These are phyloP conservation scores for Potamilus streckersoni DNA, from an alignment of 1,140 invertebrate genomes.

Conservation along the genomic window DNA sequence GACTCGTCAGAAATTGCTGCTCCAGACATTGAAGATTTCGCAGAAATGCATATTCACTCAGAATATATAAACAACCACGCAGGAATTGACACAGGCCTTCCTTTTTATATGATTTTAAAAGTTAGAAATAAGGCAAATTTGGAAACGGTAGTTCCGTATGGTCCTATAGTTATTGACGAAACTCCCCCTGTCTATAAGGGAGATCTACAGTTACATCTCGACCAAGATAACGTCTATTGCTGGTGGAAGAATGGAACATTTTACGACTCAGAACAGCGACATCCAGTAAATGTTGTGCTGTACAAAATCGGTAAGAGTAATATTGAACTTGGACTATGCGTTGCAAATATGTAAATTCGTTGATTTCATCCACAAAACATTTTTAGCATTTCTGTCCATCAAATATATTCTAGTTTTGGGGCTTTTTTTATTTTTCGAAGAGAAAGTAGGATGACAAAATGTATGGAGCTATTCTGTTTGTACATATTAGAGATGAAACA, in stretches of 20 bases:
- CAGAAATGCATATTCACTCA: constrained; percentile 8
- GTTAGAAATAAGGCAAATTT: constrained; percentile 39
- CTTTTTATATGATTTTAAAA: constrained; percentile 37
- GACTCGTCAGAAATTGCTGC: constrained; percentile 9
- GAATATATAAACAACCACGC: constrained; percentile 18
- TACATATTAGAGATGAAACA: too few relatives aligned
- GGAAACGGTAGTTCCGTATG: constrained; percentile 17
- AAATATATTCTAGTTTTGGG: too few relatives aligned
- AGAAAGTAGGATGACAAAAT: too few relatives aligned
- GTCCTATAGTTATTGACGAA: constrained; percentile 44
- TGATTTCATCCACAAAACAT: too few relatives aligned
- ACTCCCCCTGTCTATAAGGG: constrained; percentile 32
- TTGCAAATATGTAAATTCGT: too few relatives aligned
- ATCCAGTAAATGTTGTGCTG: too few relatives aligned
- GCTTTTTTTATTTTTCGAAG: too few relatives aligned
- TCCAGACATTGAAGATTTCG: constrained; percentile 18
- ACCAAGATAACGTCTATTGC: constrained; percentile 14
- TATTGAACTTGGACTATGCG: too few relatives aligned
- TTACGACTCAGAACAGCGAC: constrained; percentile 32
- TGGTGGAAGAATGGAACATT: constrained; percentile 33
- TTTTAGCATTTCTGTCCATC: too few relatives aligned
- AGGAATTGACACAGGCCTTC: constrained; percentile 28
- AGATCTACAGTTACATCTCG: constrained; percentile 6
- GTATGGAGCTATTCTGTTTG: too few relatives aligned
- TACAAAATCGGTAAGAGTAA: too few relatives aligned